Evolutionary conservation across 2,888 invertebrate genomes (phyloP), one percentile per base, ranked within the genome.

Genomic region (Odontocolon sp.): DNA sequence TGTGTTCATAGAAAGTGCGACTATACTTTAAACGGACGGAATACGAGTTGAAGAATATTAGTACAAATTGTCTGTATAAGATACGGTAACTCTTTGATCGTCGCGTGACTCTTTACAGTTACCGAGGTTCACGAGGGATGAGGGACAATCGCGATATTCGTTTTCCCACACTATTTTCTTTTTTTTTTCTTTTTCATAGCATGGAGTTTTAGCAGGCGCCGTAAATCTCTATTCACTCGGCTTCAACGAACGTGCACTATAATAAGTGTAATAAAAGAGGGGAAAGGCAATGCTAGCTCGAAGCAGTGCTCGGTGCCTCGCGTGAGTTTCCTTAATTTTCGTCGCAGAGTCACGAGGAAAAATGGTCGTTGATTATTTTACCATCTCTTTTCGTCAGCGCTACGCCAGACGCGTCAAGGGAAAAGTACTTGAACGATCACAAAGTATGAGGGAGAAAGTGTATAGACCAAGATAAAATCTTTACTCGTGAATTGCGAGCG

Each of bases 291-390:
- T 23, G 59, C 8, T n/a, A 61, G 38, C 38, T 26, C 23, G 50
- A n/a, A n/a, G n/a, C n/a, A 47, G 21, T 14, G 14, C 63, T 63
- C 26, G 1, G 70, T 36, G 63, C 76, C 64, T 87, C 79, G 87
- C 87, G 87, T 87, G 87, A 83, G 82, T 84, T 82, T 83, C 77
- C 79, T 83, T 84, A 83, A 86, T 87, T 87, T 86, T 42, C 76
- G 75, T 67, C 74, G 57, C 68, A 50, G 38, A 68, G 26, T 50
- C 57, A 28, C 18, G 68, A 42, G 57, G 68, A 63, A 52, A 67
- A 77, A 77, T 57, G 33, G 26, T 71, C 31, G 57, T 54, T 66
- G 52, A 76, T 76, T 70, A 70, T 76, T 76, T 76, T 50, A 45
- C 52, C 40, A 50, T 67, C 38, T 40, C 38, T 67, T 52, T 70